phyloP scores from a whole-genome alignment of 2,888 invertebrate species.

The Drosophila anomalata region DNA sequence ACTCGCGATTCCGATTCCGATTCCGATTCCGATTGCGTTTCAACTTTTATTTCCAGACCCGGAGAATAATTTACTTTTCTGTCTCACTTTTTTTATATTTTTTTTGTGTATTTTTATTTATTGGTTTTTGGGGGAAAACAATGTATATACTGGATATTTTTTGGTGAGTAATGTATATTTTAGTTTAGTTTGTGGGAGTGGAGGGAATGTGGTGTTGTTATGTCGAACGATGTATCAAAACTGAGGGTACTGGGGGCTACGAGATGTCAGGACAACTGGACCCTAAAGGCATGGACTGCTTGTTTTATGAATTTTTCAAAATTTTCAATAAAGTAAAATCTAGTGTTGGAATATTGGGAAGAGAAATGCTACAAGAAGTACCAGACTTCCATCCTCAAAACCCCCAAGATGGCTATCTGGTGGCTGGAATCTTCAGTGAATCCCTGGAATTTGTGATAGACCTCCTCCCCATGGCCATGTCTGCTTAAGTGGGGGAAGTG shows the following conservation, averaged over 20 bases:
- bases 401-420: neutral
- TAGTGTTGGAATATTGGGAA: too few relatives aligned
- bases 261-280: neutral
- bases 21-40: too few relatives aligned
- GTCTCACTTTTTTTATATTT: neutral
- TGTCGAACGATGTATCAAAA: conserved; percentile 9
- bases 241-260: neutral
- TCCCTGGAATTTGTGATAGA: conserved; percentile 11
- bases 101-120: neutral
- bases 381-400: too few relatives aligned
- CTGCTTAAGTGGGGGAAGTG: conserved; percentile 56
- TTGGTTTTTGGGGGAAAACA: neutral
- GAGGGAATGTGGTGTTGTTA: conserved; percentile 3
- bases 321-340: too few relatives aligned
- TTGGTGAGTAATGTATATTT: neutral
- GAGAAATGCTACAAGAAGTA: too few relatives aligned
- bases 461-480: conserved; percentile 1
- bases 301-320: neutral
- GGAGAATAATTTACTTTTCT: neutral
- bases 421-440: neutral
- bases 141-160: neutral
- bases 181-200: neutral
- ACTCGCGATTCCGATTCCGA: too few relatives aligned
- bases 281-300: neutral
- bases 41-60: too few relatives aligned